These are phyloP conservation scores for Liparis tanakae DNA, from an alignment of 2,797 vertebrate species.

Conservation along the genomic window DNA sequence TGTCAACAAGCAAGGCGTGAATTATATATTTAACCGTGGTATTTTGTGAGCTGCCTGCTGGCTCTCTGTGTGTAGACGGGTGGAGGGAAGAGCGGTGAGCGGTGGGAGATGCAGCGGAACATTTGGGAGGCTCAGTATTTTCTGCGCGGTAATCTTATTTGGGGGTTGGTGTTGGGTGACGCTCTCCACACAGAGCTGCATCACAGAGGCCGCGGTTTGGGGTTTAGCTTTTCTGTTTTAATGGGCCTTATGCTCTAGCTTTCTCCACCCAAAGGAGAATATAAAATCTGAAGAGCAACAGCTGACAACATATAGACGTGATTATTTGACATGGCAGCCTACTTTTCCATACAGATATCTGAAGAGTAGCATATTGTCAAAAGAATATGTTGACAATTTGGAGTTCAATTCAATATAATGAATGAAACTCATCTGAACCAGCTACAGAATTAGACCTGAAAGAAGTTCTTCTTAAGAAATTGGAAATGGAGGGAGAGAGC, in stretches of 20 bases:
- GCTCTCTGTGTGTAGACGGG: background rate
- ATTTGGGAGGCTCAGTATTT: constrained; percentile 51
- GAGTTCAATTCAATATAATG: too few relatives aligned
- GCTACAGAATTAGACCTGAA: too few relatives aligned
- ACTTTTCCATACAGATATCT: background rate
- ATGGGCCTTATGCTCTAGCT: background rate
- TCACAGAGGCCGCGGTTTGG: constrained; percentile 30
- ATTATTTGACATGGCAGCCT: too few relatives aligned
- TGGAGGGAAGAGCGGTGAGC: constrained; percentile 25
- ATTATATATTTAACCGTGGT: constrained; percentile 35
- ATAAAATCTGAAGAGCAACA: background rate
- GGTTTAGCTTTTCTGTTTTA: constrained; percentile 18
- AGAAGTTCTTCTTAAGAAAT: background rate
- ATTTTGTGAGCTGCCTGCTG: constrained; percentile 21
- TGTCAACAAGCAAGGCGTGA: constrained; percentile 28
- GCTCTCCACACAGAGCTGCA: constrained; percentile 39
- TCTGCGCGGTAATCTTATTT: constrained; percentile 71
- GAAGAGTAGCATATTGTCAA: background rate
- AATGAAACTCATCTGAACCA: too few relatives aligned
- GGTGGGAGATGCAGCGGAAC: constrained; percentile 39
- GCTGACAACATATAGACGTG: background rate
- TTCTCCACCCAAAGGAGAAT: background rate
- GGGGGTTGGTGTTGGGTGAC: constrained; percentile 57
- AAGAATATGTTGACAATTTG: background rate
- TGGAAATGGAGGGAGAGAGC: background rate